phyloP scores from a whole-genome alignment of 2,797 vertebrate genomes.

The Sebastes reedi region DNA sequence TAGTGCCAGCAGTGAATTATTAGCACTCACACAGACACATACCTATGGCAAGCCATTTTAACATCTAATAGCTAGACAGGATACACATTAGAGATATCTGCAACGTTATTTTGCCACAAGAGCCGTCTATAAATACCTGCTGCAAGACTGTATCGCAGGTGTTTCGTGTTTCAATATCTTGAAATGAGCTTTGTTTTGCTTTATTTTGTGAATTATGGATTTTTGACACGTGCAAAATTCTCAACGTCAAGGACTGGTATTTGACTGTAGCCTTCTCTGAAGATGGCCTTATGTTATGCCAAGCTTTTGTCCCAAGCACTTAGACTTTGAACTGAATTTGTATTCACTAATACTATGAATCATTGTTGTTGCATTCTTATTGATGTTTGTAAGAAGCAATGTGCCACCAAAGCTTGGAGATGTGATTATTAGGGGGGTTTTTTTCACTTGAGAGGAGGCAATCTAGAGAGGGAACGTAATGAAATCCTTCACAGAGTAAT shows the following conservation, averaged over 20 bases:
- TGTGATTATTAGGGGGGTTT: not conserved
- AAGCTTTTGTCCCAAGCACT: not conserved
- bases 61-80: too few relatives aligned
- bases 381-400: not conserved
- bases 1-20: not conserved
- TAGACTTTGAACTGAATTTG: slow-evolving; percentile 2
- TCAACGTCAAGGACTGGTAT: not conserved
- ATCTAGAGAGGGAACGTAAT: not conserved
- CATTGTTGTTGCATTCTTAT: not conserved
- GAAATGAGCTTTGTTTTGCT: not conserved
- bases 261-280: not conserved
- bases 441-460: not conserved
- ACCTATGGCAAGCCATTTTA: not conserved
- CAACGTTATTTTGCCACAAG: not conserved
- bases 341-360: not conserved
- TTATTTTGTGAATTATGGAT: not conserved
- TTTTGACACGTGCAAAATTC: not conserved
- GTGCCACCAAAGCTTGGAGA: not conserved
- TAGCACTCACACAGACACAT: not conserved
- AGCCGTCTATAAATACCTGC: not conserved
- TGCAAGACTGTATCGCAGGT: not conserved
- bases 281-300: not conserved
- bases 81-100: too few relatives aligned
- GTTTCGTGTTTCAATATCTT: not conserved
- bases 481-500: not conserved